A percentile compares a stretch with the other conserved stretches of the same genome.
Evolutionary conservation across 2,113 vertebrate genomes (phyloP).

Genomic region (Azemiops feae): DNA sequence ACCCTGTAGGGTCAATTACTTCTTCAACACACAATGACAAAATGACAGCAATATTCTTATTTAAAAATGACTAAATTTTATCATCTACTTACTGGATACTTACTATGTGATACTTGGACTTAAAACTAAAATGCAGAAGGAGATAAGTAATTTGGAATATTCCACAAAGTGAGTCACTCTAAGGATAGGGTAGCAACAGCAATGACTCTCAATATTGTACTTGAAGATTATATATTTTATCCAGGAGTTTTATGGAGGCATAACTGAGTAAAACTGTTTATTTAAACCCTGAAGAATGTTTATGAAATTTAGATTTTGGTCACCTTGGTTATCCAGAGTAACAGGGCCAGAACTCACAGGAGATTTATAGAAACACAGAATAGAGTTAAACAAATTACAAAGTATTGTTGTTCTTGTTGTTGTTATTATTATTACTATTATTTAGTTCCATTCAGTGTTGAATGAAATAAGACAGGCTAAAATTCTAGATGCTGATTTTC

Average conservation of each 20-base stretch:
- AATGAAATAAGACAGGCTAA: conserved; percentile 50
- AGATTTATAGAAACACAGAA: conserved; percentile 16
- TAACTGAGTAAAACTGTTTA: neutral
- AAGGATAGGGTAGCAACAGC: neutral
- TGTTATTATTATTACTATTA: neutral
- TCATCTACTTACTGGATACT: neutral
- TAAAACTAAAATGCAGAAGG: neutral
- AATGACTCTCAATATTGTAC: neutral
- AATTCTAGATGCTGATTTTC: conserved; percentile 46
- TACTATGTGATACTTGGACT: neutral
- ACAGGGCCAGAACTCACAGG: neutral
- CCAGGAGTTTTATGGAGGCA: neutral
- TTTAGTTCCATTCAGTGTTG: conserved; percentile 25
- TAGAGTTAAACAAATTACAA: neutral
- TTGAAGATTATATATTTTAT: neutral
- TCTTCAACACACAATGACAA: conserved; percentile 41
- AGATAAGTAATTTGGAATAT: neutral
- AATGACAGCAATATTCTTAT: conserved; percentile 41
- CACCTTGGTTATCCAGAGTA: neutral
- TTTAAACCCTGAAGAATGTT: neutral
- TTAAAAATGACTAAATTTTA: conserved; percentile 1
- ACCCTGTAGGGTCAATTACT: conserved; percentile 36
- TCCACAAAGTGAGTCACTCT: neutral
- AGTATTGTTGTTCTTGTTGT: neutral
- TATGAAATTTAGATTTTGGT: neutral